Percentiles rank a stretch among this genome's conserved stretches.
Evolutionary conservation across 2,797 vertebrate species (phyloP).

Genomic region (Alcedo quadribrachys): DNA sequence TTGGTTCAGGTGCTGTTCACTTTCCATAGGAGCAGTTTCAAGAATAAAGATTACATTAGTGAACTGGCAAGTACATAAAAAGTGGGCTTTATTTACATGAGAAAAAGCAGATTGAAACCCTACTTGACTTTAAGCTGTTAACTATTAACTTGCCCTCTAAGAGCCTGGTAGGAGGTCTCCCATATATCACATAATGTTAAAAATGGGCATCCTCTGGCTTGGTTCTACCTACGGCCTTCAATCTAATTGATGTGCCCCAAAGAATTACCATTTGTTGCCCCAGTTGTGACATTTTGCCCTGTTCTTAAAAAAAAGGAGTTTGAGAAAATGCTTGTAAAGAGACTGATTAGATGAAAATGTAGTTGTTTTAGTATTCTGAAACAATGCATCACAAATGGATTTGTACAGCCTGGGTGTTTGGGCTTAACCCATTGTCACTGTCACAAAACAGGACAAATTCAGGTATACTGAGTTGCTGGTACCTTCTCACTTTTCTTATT

Average conservation of each 20-base stretch:
- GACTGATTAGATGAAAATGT: background rate
- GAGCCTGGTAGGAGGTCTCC: background rate
- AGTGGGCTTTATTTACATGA: constrained; percentile 2
- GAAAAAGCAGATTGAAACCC: background rate
- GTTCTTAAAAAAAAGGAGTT: background rate
- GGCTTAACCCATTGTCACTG: background rate
- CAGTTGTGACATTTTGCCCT: background rate
- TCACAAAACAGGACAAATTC: background rate
- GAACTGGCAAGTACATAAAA: background rate
- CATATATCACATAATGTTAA: accelerated
- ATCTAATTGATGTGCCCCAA: background rate
- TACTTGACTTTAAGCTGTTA: background rate
- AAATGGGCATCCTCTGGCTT: background rate
- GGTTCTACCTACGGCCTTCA: background rate
- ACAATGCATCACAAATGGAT: accelerated
- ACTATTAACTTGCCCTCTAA: background rate
- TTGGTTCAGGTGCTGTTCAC: background rate
- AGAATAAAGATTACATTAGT: background rate
- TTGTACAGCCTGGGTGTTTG: background rate
- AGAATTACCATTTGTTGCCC: background rate
- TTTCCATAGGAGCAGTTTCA: background rate
- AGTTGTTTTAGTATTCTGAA: background rate
- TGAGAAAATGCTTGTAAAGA: background rate
- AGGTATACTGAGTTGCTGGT: background rate
- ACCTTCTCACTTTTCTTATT: background rate